phyloP scores from a whole-genome alignment of 2,888 invertebrate genomes.

The Epinotia nisella region DNA sequence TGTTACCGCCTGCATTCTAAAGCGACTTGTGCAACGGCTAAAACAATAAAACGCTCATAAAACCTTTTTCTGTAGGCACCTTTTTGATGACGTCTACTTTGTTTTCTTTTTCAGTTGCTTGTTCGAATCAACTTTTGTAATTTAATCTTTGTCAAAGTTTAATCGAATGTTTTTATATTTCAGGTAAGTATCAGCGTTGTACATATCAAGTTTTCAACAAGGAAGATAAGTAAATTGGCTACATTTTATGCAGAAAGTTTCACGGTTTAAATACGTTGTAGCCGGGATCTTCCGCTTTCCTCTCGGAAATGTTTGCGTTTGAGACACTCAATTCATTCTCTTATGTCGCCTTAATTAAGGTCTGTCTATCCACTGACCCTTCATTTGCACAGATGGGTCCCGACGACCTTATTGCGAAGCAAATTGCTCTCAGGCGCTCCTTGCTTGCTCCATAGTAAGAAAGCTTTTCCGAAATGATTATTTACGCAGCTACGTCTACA shows the following conservation, averaged over 20 bases:
- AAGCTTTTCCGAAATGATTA: slow-evolving; percentile 50
- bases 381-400: slow-evolving; percentile 78
- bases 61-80: slow-evolving; percentile 49
- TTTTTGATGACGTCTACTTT: slow-evolving; percentile 47
- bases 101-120: slow-evolving; percentile 46
- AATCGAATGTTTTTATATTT: slow-evolving; percentile 58
- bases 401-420: slow-evolving; percentile 75
- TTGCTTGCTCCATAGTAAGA: slow-evolving; percentile 62
- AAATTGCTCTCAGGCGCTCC: slow-evolving; percentile 69
- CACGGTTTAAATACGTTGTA: slow-evolving; percentile 6
- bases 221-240: slow-evolving; percentile 36
- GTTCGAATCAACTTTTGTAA: slow-evolving; percentile 39
- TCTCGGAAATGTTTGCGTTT: slow-evolving; percentile 26
- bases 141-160: slow-evolving; percentile 39
- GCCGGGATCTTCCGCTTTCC: slow-evolving; percentile 28
- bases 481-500: slow-evolving; percentile 40
- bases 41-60: slow-evolving; percentile 66
- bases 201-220: slow-evolving; percentile 45
- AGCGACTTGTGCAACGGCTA: slow-evolving; percentile 64
- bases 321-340: slow-evolving; percentile 42
- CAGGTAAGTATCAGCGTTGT: slow-evolving; percentile 69
- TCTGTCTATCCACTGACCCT: slow-evolving; percentile 71
- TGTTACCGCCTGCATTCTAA: slow-evolving; percentile 66
- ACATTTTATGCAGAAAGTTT: slow-evolving; percentile 38
- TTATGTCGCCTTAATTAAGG: slow-evolving; percentile 74